Conservation (phyloP, 2,888 invertebrate genomes). For the Lymantria dispar region DNA sequence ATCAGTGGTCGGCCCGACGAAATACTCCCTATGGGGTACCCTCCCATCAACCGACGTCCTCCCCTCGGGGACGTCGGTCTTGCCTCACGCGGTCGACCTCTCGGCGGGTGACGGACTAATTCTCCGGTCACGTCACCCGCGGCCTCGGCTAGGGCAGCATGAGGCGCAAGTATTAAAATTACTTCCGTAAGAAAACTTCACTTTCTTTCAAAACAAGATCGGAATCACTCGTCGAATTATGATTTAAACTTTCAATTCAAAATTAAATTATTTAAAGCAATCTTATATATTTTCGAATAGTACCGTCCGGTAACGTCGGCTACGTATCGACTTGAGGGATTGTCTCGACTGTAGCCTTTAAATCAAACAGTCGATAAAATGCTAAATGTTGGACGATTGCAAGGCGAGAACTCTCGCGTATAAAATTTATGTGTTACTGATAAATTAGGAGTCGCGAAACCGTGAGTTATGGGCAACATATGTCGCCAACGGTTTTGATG, state of each 20-base stretch:
- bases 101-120: too few relatives aligned
- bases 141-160: too few relatives aligned
- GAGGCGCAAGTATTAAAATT: too few relatives aligned
- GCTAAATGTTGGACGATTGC: conserved; percentile 80
- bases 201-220: too few relatives aligned
- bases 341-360: conserved; percentile 60
- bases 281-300: conserved; percentile 46
- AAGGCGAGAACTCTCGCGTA: conserved; percentile 60
- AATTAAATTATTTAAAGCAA: not conserved
- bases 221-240: not conserved
- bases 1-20: too few relatives aligned
- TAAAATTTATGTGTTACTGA: conserved; percentile 75
- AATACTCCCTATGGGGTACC: too few relatives aligned
- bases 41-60: too few relatives aligned
- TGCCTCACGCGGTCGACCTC: too few relatives aligned
- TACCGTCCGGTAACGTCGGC: conserved; percentile 33
- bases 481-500: conserved; percentile 6
- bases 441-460: conserved; percentile 66
- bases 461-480: conserved; percentile 58
- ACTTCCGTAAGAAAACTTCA: too few relatives aligned
- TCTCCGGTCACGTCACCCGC: too few relatives aligned
- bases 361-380: conserved; percentile 80
- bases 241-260: not conserved
- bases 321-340: conserved; percentile 78
- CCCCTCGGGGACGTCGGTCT: too few relatives aligned